Conservation (phyloP, 2,888 invertebrate species). For the Harpalus rubripes region DNA sequence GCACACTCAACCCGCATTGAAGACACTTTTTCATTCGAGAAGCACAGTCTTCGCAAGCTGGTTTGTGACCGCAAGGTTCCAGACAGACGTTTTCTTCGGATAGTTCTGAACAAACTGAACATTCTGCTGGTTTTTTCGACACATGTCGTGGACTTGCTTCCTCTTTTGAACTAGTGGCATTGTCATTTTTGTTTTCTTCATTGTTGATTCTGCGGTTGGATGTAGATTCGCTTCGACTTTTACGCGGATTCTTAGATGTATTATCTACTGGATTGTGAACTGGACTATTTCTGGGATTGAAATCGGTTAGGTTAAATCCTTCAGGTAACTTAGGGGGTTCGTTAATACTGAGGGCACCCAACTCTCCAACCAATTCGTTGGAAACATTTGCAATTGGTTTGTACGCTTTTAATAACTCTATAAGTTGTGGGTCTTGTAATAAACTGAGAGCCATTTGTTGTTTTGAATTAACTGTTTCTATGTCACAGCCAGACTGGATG, state of each 20-base stretch:
- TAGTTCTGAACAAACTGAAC: conserved; percentile 86
- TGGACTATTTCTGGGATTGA: conserved; percentile 72
- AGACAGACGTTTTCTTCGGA: conserved; percentile 82
- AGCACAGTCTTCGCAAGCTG: conserved; percentile 88
- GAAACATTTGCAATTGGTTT: conserved; percentile 73
- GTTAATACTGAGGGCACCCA: conserved; percentile 72
- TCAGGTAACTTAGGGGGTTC: conserved; percentile 73
- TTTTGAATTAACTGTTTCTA: conserved; percentile 83
- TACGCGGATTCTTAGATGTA: conserved; percentile 69
- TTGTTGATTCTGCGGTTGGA: conserved; percentile 72
- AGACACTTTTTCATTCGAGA: conserved; percentile 89
- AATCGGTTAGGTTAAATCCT: conserved; percentile 75
- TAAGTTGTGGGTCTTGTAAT: conserved; percentile 79
- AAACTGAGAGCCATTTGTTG: conserved; percentile 86
- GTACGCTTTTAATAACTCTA: conserved; percentile 79
- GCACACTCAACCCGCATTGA: conserved; percentile 82
- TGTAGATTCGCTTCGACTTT: conserved; percentile 73
- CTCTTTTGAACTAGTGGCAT: conserved; percentile 69
- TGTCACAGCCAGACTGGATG: conserved; percentile 82
- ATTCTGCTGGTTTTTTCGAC: conserved; percentile 79
- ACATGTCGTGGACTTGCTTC: conserved; percentile 62
- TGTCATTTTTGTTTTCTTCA: conserved; percentile 74
- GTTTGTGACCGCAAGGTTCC: conserved; percentile 87
- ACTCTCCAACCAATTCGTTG: conserved; percentile 56
- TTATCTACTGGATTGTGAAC: conserved; percentile 73